A percentile compares a stretch with the other conserved stretches of the same genome.
Evolutionary conservation across 2,888 invertebrate species (phyloP).

Genomic region (Chrysina gloriosa): DNA sequence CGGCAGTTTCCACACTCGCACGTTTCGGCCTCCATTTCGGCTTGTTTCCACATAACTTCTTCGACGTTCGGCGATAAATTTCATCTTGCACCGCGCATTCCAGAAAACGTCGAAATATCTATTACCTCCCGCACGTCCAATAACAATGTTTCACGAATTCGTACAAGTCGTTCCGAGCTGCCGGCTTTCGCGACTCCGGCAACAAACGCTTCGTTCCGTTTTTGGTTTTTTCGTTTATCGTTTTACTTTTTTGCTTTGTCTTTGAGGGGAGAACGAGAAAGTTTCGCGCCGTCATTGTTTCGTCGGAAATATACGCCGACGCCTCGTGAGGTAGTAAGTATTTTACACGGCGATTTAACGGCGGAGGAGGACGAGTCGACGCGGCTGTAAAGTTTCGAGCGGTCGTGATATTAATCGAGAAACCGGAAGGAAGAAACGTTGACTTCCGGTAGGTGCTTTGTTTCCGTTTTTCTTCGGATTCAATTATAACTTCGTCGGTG

Average conservation of each 20-base stretch:
- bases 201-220: not conserved
- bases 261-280: not conserved
- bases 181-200: not conserved
- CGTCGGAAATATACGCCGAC: conserved; percentile 1
- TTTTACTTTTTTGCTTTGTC: not conserved
- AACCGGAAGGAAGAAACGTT: not conserved
- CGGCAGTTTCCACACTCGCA: too few relatives aligned
- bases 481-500: conserved; percentile 2
- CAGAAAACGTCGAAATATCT: not conserved
- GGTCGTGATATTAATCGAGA: conserved; percentile 10
- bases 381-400: conserved; percentile 2
- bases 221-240: not conserved
- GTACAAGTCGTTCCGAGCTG: not conserved
- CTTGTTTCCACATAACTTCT: too few relatives aligned
- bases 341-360: conserved; percentile 17
- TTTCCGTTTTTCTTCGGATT: conserved; percentile 7
- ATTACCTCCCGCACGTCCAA: not conserved
- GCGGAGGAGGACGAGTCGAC: too few relatives aligned
- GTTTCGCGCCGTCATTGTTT: conserved; percentile 2
- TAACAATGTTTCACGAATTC: not conserved
- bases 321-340: not conserved
- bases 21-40: too few relatives aligned
- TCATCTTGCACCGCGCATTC: too few relatives aligned
- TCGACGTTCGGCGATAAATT: too few relatives aligned
- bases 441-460: conserved; percentile 1